Base-by-base conservation (phyloP, 2,113 vertebrate genomes). In the Rhinolophus ferrumequinum region DNA sequence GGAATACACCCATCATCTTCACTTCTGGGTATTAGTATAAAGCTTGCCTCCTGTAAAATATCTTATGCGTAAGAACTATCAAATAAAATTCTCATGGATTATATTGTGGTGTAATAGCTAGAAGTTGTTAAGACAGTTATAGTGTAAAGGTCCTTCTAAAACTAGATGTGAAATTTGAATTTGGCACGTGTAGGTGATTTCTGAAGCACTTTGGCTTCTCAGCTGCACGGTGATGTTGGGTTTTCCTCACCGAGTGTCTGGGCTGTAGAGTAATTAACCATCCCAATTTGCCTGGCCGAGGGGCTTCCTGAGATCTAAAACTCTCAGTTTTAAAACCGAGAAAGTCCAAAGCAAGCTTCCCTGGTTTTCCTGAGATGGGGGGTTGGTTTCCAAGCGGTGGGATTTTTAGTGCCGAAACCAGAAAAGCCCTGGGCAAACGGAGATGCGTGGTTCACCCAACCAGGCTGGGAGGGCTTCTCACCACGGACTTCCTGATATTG, bases 91-190 rank as follows among this genome's bases (percentile, higher is more conserved):
- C 50, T 79, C 52, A 3, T 28, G 64, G 81, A 52, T 95, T 84
- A 73, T 66, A 83, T 50, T 75, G 73, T 79, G 50, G 73, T 64
- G 66, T 81, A 81, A 69, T 85, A 72, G 76, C 56, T n/a, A 88
- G 62, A 90, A 80, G 80, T 67, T 16, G 8, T 72, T 72, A 70
- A 66, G 70, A 88, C 54, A 90, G 56, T 33, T 79, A 88, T 66
- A 90, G 81, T 50, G 69, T 84, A 94, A 85, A 96, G 67, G 41
- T 80, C 80, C 30, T 95, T 88, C 44, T 92, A 72, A 90, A 92
- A 58, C 47, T 82, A 84, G 54, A 52, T 80, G n/a, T 10, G 35
- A 76, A 94, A 72, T 56, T 93, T 91, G 56, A 60, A 64, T 85
- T 88, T 83, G 82, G 44, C 62, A n/a, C 2, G 1, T 38, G 13